These are phyloP conservation scores for Sternarchorhynchus goeldii DNA, from an alignment of 2,797 vertebrate genomes.

Conservation along the genomic window DNA sequence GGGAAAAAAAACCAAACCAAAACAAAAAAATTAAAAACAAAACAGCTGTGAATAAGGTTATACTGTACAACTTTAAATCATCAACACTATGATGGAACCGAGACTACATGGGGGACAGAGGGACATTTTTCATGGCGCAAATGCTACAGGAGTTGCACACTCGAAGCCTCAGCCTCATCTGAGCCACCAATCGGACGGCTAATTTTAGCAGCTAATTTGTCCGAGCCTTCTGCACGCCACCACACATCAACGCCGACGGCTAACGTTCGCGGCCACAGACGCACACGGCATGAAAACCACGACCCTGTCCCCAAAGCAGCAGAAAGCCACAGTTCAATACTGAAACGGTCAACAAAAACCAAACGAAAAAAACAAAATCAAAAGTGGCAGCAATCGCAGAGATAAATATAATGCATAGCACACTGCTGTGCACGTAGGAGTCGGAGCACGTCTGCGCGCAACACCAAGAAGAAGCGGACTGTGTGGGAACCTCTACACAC, in stretches of 20 bases:
- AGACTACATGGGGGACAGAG: conserved; percentile 62
- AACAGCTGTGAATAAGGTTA: conserved; percentile 71
- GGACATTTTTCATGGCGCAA: conserved; percentile 52
- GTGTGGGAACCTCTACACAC: conserved; percentile 75
- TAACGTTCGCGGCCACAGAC: background rate
- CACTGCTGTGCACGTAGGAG: conserved; percentile 93
- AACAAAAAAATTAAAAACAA: conserved; percentile 55
- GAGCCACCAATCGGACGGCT: conserved; percentile 37
- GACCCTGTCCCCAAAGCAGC: conserved; percentile 83
- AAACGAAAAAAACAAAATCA: conserved; percentile 65
- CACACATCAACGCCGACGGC: background rate
- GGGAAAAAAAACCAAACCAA: too few relatives aligned
- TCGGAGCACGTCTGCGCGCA: conserved; percentile 83
- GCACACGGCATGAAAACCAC: conserved; percentile 63
- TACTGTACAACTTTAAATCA: conserved; percentile 78
- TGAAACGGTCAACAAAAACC: conserved; percentile 74
- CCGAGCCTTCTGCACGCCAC: background rate
- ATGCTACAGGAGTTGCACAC: background rate
- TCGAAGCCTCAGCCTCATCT: background rate
- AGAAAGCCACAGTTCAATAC: conserved; percentile 91
- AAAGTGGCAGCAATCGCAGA: conserved; percentile 56
- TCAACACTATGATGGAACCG: conserved; percentile 70
- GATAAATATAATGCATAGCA: conserved; percentile 92
- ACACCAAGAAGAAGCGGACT: conserved; percentile 85
- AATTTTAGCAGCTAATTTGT: conserved; percentile 11